These are phyloP conservation scores for Drosophila biarmipes DNA, from an alignment of 1,140 invertebrate genomes.

Conservation along the genomic window DNA sequence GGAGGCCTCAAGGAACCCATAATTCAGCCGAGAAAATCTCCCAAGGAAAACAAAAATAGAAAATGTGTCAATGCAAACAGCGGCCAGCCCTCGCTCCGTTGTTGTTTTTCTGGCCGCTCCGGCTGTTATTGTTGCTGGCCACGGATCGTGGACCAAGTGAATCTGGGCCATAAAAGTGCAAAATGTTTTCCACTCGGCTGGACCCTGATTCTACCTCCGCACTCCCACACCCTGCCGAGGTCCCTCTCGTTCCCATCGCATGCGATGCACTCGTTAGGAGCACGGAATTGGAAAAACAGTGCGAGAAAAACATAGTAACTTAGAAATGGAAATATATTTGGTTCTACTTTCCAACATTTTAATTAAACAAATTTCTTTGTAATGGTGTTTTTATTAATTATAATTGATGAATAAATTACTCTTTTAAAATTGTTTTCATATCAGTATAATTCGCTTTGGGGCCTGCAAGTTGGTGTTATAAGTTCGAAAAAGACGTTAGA, in stretches of 20 bases:
- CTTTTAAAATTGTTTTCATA: too few species aligned
- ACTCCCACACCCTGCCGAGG: constrained; percentile 24
- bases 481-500: too few species aligned
- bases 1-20: constrained; percentile 69
- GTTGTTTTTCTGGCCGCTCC: background rate
- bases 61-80: constrained; percentile 72
- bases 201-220: constrained; percentile 23
- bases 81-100: constrained; percentile 6
- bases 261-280: constrained; percentile 62
- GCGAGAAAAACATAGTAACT: background rate
- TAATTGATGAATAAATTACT: too few species aligned
- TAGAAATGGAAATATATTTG: background rate
- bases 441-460: too few species aligned
- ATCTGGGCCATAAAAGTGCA: constrained; percentile 63
- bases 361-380: too few species aligned
- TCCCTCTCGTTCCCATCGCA: constrained; percentile 45
- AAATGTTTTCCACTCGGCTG: constrained; percentile 50
- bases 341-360: too few species aligned
- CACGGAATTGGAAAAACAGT: constrained; percentile 6
- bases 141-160: constrained; percentile 50
- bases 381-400: too few species aligned
- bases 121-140: constrained; percentile 20
- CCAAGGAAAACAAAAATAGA: constrained; percentile 56
- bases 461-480: too few species aligned
- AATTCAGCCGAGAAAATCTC: constrained; percentile 57